Base-by-base conservation (phyloP, 2,113 vertebrate species). In the Sturnus vulgaris region DNA sequence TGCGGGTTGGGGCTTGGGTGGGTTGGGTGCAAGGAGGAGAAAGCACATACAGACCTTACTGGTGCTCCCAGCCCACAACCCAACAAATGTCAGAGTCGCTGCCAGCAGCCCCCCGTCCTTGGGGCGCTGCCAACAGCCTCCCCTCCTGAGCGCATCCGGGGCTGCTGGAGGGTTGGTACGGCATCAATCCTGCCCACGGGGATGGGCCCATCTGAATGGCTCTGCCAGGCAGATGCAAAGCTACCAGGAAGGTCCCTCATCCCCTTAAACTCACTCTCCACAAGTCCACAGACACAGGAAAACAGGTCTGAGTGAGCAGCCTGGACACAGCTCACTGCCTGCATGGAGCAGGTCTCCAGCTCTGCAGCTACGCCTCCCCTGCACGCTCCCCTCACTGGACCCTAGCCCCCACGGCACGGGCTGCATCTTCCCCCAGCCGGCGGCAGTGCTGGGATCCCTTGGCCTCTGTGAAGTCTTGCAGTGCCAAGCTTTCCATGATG, bases 11-110 rank as follows among this genome's bases (percentile, higher is more conserved):
- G 85, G 68, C 63, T 81, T 12, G 35, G 92, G 64, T n/a, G 60
- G 90, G 82, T 80, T 71, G 68, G 95, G 87, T 95, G 44, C 35
- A 81, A 89, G 87, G 93, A 91, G 75, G 16, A 92, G 59, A 88
- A 94, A 82, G 55, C 59, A 95, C 15, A 4, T 80, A 90, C 66
- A 95, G 85, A 86, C 76, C 94, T 94, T 76, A 69, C 22, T 2
- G 42, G 60, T 59, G 50, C 66, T 86, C 68, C 90, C 71, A 90
- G 82, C 66, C 90, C 68, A 70, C 46, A 50, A 42, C 52, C 64
- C 60, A 83, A 10, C 9, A 31, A 87, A 78, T 0, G 2, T 53
- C 55, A 23, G 55, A 95, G 59, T 59, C 4, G 3, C 61, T 3
- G 1, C n/a, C 76, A 60, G 69, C 76, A 93, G 91, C 28, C 27